Evolutionary conservation across 1,140 invertebrate species (phyloP), one percentile per base, ranked within the genome.

Genomic region (Drosophila tsacasi): DNA sequence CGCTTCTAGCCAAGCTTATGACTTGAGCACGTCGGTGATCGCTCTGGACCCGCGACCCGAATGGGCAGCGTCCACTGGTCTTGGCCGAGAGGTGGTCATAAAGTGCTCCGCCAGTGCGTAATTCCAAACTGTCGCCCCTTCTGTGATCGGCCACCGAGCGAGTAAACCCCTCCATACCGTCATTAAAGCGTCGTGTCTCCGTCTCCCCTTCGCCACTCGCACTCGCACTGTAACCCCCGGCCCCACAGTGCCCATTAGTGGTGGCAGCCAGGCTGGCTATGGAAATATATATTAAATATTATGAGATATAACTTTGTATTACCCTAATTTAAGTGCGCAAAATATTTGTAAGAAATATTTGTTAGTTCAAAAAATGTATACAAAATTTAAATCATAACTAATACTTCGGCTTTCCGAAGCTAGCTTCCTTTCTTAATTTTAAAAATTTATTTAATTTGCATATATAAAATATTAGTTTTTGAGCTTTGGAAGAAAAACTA

Each of bases 1-100:
- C 17, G 49, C 49, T 27, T n/a, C 17, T 52, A 7, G n/a, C 35
- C 13, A 27, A 27, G 27, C 27, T 50, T 73, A 42, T 47, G 54
- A n/a, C 35, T 23, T 30, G 30, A 17, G 55, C 71, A 73, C 71
- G 67, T 72, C 64, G 35, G 30, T 25, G 21, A 44, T 63, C 40
- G 40, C 17, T 44, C 23, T 59, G n/a, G 21, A 25, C 13, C 39
- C 40, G 57, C 30, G 57, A 64, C 32, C 52, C 32, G 15, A 37
- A 21, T 10, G 32, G 23, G 25, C 23, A 15, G 40, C 49, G 17
- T n/a, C 32, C 27, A 46, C 27, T 40, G 65, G 63, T 50, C 35
- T 50, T 49, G 61, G 27, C 40, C 64, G 60, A 66, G 39, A 21
- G 12, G 13, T 19, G 50, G 65, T 27, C 68, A 40, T 73, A 21